Evolutionary conservation across 2,113 vertebrate species (phyloP).

Genomic region (Sphaerodactylus townsendi): DNA sequence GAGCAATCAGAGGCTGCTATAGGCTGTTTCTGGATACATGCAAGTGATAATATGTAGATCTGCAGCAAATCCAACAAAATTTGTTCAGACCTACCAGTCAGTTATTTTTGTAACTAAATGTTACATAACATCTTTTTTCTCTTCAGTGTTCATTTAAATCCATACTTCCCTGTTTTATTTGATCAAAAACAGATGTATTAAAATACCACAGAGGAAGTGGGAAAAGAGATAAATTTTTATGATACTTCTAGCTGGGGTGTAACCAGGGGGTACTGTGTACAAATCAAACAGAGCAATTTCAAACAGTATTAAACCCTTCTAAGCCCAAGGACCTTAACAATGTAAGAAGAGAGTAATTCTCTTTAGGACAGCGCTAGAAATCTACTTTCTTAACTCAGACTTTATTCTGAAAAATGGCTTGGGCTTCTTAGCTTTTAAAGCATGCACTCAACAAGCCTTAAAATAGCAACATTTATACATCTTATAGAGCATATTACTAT

Average conservation of each 20-base stretch:
- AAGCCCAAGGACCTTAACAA: too few relatives aligned
- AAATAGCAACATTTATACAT: not conserved
- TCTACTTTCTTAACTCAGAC: not conserved
- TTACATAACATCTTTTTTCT: not conserved
- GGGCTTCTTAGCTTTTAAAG: slow-evolving; percentile 5
- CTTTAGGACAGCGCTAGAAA: too few relatives aligned
- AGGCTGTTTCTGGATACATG: not conserved
- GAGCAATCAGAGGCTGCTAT: not conserved
- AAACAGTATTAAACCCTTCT: too few relatives aligned
- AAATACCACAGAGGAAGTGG: not conserved
- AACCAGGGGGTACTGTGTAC: not conserved
- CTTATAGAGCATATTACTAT: not conserved
- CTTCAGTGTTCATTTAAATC: not conserved
- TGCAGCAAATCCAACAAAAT: not conserved
- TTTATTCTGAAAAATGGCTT: not conserved
- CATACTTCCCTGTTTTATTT: not conserved
- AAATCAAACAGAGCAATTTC: not conserved
- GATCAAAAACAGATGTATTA: slow-evolving; percentile 19
- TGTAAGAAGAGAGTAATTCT: too few relatives aligned
- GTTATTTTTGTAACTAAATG: not conserved
- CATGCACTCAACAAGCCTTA: not conserved
- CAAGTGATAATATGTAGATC: not conserved
- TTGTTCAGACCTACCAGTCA: not conserved
- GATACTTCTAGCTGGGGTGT: not conserved
- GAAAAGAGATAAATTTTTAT: not conserved